Evolutionary conservation across 2,888 invertebrate genomes (phyloP), one percentile per base, ranked within the genome.

Genomic region (Subacronicta megacephala): DNA sequence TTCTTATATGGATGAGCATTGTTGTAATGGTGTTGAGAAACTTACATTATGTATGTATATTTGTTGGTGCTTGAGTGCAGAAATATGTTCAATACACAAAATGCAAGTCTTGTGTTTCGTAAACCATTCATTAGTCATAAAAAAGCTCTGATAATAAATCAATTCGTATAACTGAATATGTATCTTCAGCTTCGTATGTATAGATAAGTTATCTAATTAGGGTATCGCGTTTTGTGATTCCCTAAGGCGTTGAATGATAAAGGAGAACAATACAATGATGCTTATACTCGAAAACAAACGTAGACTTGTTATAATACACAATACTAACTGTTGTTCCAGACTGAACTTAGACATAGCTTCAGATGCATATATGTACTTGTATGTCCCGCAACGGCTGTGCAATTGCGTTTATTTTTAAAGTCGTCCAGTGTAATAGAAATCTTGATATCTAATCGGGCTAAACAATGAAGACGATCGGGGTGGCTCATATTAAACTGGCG

Each of bases 351-450:
- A 70, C 66, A 43, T 57, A 63, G 37, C 45, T 41, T 46, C 52
- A 61, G 58, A 61, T 64, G 57, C 35, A 15, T 41, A 15, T 41
- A 42, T 15, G 16, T 50, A 42, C 65, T 78, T 62, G 64, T 70
- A 65, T 71, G 72, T 77, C 80, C 74, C 86, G 85, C 84, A 85
- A 83, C 81, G 87, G 81, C 81, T 77, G 78, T 84, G 84, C 88
- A 88, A 89, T 90, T 89, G 89, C 82, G 85, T 87, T 89, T 91
- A 90, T 92, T 92, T 92, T 88, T 89, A 87, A 85, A 85, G 75
- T 76, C 78, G 80, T 72, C 89, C 87, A 89, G 82, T 77, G 42
- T 76, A 78, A 59, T 69, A 72, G 67, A 83, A 80, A 65, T 77
- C 82, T 63, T 68, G 61, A 62, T 63, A 68, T 70, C 58, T 58